These are phyloP conservation scores for Eristalinus sepulchralis DNA, from an alignment of 2,888 invertebrate genomes.

Conservation along the genomic window DNA sequence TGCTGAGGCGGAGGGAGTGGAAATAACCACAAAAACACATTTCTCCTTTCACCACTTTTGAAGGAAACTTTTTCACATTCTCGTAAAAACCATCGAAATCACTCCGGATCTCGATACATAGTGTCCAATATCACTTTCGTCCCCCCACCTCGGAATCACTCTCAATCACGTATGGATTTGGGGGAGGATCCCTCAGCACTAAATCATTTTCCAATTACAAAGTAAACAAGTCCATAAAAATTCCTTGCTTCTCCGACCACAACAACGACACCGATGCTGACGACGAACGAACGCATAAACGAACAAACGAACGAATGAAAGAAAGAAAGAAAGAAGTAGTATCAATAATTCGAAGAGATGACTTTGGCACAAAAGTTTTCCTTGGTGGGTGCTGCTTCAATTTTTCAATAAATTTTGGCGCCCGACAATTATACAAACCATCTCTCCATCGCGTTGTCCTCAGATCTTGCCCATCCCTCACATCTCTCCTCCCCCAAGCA, in stretches of 20 bases:
- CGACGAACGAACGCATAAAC: background rate
- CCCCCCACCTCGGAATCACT: background rate
- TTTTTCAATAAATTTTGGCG: slow-evolving; percentile 41
- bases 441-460: background rate
- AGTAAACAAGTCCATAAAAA: slow-evolving; percentile 50
- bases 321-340: background rate
- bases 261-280: too few species aligned
- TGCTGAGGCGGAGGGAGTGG: background rate
- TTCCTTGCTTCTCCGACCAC: background rate
- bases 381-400: background rate
- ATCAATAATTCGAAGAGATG: slow-evolving; percentile 15
- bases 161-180: background rate
- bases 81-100: background rate
- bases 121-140: slow-evolving; percentile 17
- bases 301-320: background rate
- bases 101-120: background rate
- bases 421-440: slow-evolving; percentile 29
- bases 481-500: background rate
- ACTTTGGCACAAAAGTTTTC: slow-evolving; percentile 21
- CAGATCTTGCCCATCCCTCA: too few species aligned
- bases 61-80: background rate
- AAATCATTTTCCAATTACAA: slow-evolving; percentile 39
- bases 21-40: background rate
- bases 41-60: background rate
- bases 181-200: background rate